A percentile compares a stretch with the other conserved stretches of the same genome.
These are phyloP conservation scores for Melanotaenia boesemani DNA, from an alignment of 2,797 vertebrate genomes.

Conservation along the genomic window DNA sequence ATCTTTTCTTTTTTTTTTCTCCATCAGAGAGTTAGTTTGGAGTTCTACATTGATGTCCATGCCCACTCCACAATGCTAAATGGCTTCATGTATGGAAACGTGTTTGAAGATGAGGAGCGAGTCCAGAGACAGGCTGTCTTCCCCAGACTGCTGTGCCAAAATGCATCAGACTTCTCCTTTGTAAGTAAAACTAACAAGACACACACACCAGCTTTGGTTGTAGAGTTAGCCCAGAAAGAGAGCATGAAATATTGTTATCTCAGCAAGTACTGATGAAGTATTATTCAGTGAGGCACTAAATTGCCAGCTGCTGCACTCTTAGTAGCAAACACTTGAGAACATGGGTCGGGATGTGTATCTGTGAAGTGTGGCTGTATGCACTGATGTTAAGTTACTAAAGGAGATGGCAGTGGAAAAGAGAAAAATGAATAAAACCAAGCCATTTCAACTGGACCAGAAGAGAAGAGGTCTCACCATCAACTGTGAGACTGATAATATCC, in stretches of 20 bases:
- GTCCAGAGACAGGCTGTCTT: constrained; percentile 96
- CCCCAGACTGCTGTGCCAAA: constrained; percentile 94
- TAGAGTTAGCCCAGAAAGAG: constrained; percentile 7
- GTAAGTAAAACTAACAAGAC: constrained; percentile 82
- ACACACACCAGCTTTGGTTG: constrained; percentile 22
- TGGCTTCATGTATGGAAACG: constrained; percentile 99
- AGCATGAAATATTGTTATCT: constrained; percentile 47
- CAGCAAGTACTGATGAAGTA: constrained; percentile 32
- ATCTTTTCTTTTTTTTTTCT: constrained; percentile 26
- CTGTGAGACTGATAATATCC: no score
- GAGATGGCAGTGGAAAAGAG: background rate
- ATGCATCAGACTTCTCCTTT: constrained; percentile 96
- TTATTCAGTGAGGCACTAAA: constrained; percentile 45
- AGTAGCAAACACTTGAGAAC: constrained; percentile 21
- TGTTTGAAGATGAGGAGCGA: constrained; percentile 95
- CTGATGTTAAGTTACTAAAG: constrained; percentile 32
- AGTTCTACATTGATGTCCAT: constrained; percentile 99
- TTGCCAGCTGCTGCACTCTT: constrained; percentile 51
- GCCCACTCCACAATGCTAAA: constrained; percentile 99
- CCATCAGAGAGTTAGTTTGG: constrained; percentile 92
- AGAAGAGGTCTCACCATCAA: background rate
- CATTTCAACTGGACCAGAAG: constrained; percentile 24
- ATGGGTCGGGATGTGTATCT: constrained; percentile 16
- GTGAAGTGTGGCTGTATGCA: constrained; percentile 21
- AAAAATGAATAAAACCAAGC: constrained; percentile 8